phyloP scores from a whole-genome alignment of 2,113 vertebrate species.

The Lontra canadensis region DNA sequence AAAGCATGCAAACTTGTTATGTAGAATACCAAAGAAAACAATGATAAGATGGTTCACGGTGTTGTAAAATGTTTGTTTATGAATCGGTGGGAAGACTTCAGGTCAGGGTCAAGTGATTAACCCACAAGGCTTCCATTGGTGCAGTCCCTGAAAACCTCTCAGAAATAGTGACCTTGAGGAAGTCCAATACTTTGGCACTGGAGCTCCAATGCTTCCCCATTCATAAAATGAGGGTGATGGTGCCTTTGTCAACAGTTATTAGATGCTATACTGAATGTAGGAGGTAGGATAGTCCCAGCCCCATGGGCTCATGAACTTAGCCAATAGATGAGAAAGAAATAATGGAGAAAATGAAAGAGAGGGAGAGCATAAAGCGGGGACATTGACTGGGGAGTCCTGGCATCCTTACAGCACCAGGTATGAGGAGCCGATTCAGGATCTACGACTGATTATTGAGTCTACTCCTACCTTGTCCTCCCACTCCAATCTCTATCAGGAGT shows the following conservation, averaged over 20 bases:
- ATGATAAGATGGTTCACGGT: neutral
- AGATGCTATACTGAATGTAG: neutral
- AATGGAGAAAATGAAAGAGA: neutral
- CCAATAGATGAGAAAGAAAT: neutral
- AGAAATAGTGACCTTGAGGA: neutral
- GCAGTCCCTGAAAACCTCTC: neutral
- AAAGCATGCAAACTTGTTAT: neutral
- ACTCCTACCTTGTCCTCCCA: neutral
- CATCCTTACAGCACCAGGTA: fast-evolving
- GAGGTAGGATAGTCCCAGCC: neutral
- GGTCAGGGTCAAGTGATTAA: neutral
- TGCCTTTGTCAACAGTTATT: neutral
- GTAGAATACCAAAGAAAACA: neutral
- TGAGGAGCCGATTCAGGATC: neutral
- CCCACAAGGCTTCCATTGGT: neutral
- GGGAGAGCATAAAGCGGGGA: no score
- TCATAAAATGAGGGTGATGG: neutral
- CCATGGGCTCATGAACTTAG: fast-evolving
- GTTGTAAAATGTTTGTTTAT: neutral
- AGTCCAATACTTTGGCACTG: neutral
- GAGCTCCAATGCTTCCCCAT: neutral
- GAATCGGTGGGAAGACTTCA: neutral
- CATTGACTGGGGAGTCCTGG: no score
- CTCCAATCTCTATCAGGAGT: neutral
- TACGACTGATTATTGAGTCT: neutral